Evolutionary conservation across 2,888 invertebrate genomes (phyloP).

Genomic region (Acheta domesticus): DNA sequence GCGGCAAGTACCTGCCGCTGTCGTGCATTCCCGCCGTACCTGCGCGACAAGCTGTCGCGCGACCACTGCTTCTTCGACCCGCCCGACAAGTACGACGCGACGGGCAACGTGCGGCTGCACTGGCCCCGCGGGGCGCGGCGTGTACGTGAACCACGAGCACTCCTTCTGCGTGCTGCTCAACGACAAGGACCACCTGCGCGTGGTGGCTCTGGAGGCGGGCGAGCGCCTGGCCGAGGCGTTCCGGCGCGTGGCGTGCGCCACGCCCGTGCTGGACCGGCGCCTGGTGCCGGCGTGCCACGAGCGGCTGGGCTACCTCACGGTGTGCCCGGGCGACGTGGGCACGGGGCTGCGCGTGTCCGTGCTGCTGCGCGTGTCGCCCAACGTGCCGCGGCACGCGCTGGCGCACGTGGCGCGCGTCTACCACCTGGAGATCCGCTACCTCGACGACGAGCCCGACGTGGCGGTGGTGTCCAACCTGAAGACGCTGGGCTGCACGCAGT

Average conservation of each 20-base stretch:
- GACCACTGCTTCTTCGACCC: not conserved
- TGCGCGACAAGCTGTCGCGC: too few species aligned
- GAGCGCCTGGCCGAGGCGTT: not conserved
- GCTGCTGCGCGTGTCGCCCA: not conserved
- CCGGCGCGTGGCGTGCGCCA: not conserved
- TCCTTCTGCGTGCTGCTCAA: not conserved
- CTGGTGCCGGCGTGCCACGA: not conserved
- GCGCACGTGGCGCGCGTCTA: not conserved
- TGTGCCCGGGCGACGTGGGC: not conserved
- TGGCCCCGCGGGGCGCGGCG: not conserved
- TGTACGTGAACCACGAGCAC: not conserved
- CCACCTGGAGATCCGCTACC: not conserved
- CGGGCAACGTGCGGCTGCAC: not conserved
- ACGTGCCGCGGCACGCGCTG: not conserved
- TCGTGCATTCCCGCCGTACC: too few species aligned
- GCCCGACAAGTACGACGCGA: not conserved
- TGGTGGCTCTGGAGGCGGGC: not conserved
- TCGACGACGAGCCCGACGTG: not conserved
- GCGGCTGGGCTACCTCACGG: not conserved
- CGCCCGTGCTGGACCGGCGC: not conserved
- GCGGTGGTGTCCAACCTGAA: not conserved
- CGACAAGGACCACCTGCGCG: not conserved
- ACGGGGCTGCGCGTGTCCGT: not conserved
- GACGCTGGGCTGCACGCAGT: not conserved
- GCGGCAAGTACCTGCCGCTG: too few species aligned